Percentiles rank a stretch among this genome's conserved stretches.
These are phyloP conservation scores for Harpalus rufipes DNA, from an alignment of 2,888 invertebrate species.

Conservation along the genomic window DNA sequence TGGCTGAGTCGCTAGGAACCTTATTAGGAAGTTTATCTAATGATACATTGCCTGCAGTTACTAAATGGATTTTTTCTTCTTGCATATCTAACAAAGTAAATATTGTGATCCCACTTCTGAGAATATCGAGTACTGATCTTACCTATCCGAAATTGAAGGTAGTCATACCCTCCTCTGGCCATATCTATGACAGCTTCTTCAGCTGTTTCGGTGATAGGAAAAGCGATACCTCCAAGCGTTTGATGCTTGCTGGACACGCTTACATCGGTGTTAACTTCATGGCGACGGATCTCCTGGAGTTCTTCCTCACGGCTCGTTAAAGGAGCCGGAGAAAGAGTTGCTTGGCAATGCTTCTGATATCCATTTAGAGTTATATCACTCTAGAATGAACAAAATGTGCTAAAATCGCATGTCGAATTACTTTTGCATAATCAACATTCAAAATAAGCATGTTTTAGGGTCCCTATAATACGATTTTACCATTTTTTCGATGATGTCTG, in stretches of 20 bases:
- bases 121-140: conserved; percentile 57
- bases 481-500: too few relatives aligned
- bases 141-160: conserved; percentile 94
- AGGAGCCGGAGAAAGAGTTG: conserved; percentile 91
- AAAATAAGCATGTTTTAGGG: too few relatives aligned
- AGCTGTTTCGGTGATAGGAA: conserved; percentile 92
- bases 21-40: conserved; percentile 85
- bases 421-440: too few relatives aligned
- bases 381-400: conserved; percentile 75
- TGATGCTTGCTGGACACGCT: conserved; percentile 91
- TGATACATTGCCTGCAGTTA: conserved; percentile 84
- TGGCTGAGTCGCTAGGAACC: conserved; percentile 90
- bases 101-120: conserved; percentile 58
- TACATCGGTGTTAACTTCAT: conserved; percentile 85
- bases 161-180: conserved; percentile 87
- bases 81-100: conserved; percentile 82
- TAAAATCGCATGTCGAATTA: too few relatives aligned
- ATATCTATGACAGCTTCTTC: conserved; percentile 87
- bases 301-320: conserved; percentile 93
- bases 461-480: too few relatives aligned
- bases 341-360: conserved; percentile 88
- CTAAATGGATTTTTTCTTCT: conserved; percentile 92
- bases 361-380: conserved; percentile 91
- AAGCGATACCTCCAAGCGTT: conserved; percentile 92
- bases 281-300: conserved; percentile 86